Evolutionary conservation across 2,888 invertebrate species (phyloP).

Genomic region (Trachelus troglodyta): DNA sequence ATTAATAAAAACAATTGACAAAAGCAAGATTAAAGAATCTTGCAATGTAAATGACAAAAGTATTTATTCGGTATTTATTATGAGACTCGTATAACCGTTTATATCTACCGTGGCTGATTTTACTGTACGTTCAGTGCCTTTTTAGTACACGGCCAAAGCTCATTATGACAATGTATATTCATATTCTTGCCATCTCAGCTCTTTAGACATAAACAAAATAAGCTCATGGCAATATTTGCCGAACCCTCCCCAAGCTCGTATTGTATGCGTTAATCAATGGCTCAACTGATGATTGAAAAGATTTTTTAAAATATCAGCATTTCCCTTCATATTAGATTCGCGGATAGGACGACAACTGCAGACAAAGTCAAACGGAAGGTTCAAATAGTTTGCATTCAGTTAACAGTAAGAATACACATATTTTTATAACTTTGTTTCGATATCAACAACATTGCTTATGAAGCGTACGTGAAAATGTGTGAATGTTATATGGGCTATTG

Average conservation of each 20-base stretch:
- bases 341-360: neutral
- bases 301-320: neutral
- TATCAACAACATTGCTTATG: slow-evolving; percentile 41
- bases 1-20: neutral
- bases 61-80: neutral
- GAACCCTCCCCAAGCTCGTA: neutral
- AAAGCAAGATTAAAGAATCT: neutral
- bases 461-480: slow-evolving; percentile 28
- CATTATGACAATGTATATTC: slow-evolving; percentile 27
- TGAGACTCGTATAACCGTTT: neutral
- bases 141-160: slow-evolving; percentile 37
- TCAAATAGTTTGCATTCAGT: slow-evolving; percentile 1
- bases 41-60: neutral
- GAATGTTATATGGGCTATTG: slow-evolving; percentile 42
- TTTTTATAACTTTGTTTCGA: slow-evolving; percentile 59
- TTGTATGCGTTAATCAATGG: neutral
- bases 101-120: slow-evolving; percentile 22
- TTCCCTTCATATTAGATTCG: neutral
- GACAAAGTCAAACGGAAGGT: neutral
- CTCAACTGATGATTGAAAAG: neutral
- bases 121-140: slow-evolving; percentile 56
- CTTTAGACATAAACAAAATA: neutral
- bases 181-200: slow-evolving; percentile 25
- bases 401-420: slow-evolving; percentile 40
- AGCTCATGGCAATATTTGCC: slow-evolving; percentile 2